Percentiles rank a stretch among this genome's conserved stretches.
These are phyloP conservation scores for Smittia aterrima DNA, from an alignment of 2,888 invertebrate genomes.

Conservation along the genomic window DNA sequence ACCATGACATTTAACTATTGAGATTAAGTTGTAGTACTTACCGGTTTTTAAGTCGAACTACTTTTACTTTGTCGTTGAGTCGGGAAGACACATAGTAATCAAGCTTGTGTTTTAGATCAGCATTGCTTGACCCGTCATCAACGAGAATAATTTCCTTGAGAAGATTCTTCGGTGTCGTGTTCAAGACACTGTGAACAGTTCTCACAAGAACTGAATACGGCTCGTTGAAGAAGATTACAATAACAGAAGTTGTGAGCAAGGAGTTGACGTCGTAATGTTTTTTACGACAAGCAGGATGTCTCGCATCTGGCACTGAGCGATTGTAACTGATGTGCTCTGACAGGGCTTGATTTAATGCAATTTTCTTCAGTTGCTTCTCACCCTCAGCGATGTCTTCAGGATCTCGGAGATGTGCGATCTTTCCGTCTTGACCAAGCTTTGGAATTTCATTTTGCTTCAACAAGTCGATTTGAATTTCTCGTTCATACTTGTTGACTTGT, in stretches of 20 bases:
- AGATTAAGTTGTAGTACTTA: constrained; percentile 47
- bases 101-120: constrained; percentile 69
- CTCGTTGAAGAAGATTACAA: constrained; percentile 87
- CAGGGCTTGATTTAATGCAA: constrained; percentile 83
- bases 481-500: constrained; percentile 39
- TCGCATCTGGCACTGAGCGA: constrained; percentile 59
- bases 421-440: constrained; percentile 11
- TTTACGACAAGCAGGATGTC: constrained; percentile 50
- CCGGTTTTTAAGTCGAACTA: constrained; percentile 73
- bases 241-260: constrained; percentile 72
- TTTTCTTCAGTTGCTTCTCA: constrained; percentile 72
- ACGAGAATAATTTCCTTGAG: constrained; percentile 90
- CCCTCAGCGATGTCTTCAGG: constrained; percentile 52
- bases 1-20: not conserved
- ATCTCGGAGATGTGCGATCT: constrained; percentile 25
- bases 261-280: constrained; percentile 60
- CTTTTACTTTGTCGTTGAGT: constrained; percentile 66
- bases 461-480: constrained; percentile 55
- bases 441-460: constrained; percentile 56
- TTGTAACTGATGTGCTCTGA: constrained; percentile 86
- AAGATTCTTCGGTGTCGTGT: constrained; percentile 61
- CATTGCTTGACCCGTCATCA: constrained; percentile 88
- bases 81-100: constrained; percentile 76
- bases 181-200: constrained; percentile 73
- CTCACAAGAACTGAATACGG: constrained; percentile 78